Conservation (phyloP, 2,797 vertebrate species). For the Tokudaia muenninki region DNA sequence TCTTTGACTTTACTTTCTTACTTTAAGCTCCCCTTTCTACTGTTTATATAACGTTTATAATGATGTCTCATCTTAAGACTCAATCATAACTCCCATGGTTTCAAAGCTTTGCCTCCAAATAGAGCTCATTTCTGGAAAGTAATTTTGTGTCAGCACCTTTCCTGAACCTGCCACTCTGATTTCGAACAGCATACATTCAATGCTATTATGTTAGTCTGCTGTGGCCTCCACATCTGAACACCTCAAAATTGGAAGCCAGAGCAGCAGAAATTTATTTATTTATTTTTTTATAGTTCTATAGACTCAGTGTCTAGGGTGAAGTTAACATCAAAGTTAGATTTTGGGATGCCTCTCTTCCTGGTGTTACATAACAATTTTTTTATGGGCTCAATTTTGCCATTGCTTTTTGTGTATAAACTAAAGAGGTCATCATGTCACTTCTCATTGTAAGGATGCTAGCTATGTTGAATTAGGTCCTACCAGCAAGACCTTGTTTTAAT, state of each 20-base stretch:
- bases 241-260: not conserved
- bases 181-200: not conserved
- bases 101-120: not conserved
- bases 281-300: not conserved
- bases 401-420: not conserved
- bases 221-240: not conserved
- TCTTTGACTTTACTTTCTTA: not conserved
- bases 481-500: not conserved
- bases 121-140: not conserved
- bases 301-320: not conserved
- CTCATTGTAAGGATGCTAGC: not conserved
- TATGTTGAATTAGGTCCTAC: not conserved
- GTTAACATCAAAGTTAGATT: not conserved
- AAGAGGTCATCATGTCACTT: not conserved
- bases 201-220: not conserved
- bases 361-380: not conserved
- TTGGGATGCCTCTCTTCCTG: not conserved
- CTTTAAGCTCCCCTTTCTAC: not conserved
- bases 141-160: not conserved
- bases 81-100: not conserved
- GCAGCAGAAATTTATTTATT: not conserved
- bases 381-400: not conserved
- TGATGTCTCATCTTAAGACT: not conserved
- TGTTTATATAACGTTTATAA: not conserved
- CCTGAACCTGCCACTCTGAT: not conserved